Conservation (phyloP, 2,113 vertebrate genomes). For the Eonycteris spelaea region DNA sequence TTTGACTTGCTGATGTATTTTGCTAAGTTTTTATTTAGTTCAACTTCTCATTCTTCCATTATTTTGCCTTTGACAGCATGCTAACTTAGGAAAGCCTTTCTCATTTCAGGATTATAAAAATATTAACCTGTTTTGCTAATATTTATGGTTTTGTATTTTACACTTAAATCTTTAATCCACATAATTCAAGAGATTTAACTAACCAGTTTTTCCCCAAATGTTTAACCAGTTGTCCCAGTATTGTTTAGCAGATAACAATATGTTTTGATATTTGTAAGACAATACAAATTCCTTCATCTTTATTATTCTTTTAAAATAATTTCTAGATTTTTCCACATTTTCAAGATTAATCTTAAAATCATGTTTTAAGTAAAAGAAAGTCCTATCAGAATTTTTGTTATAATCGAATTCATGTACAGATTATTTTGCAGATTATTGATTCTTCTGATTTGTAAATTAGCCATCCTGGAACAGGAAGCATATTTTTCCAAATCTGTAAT, state of each 20-base stretch:
- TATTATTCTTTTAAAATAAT: background rate
- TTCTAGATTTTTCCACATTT: background rate
- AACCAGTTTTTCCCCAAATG: background rate
- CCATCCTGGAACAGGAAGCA: background rate
- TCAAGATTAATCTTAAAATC: background rate
- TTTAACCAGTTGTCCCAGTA: background rate
- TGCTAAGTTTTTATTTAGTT: background rate
- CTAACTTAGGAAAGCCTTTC: background rate
- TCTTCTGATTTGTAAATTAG: conserved; percentile 4
- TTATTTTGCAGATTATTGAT: background rate
- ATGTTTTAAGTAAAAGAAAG: conserved; percentile 1
- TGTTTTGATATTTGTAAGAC: background rate
- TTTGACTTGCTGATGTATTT: background rate
- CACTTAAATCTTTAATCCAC: conserved; percentile 11
- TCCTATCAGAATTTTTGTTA: background rate
- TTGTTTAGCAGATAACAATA: background rate
- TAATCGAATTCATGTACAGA: background rate
- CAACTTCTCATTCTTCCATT: background rate
- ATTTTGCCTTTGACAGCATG: background rate
- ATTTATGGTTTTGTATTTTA: background rate
- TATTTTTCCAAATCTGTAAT: background rate
- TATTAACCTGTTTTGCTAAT: background rate
- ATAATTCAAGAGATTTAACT: background rate
- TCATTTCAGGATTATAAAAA: background rate
- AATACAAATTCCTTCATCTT: conserved; percentile 1